Conservation (phyloP, 2,113 vertebrate genomes). For the Indicator indicator region DNA sequence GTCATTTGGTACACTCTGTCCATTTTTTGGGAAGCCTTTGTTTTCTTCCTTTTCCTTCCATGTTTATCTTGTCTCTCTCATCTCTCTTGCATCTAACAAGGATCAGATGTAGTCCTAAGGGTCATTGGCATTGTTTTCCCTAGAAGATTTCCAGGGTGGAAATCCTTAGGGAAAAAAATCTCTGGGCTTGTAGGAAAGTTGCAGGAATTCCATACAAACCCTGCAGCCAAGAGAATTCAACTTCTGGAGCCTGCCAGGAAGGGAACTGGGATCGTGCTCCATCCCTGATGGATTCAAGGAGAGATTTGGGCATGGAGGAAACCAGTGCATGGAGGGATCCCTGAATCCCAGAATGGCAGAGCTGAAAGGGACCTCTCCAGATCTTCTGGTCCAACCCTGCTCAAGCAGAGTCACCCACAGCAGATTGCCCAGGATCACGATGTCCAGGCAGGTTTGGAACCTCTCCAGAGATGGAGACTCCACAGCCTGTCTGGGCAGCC, state of each 20-base stretch:
- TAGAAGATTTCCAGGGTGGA: background rate
- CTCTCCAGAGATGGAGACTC: no score
- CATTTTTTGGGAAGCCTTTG: background rate
- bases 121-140: background rate
- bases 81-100: background rate
- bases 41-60: constrained; percentile 24
- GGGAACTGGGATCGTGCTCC: background rate
- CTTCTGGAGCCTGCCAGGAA: background rate
- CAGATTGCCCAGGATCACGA: no score
- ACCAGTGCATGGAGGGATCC: no score
- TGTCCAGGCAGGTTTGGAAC: no score
- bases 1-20: background rate
- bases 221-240: background rate
- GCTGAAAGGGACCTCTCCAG: no score
- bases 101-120: background rate
- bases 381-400: no score
- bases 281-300: background rate
- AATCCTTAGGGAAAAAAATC: background rate
- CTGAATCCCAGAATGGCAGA: no score
- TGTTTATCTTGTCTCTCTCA: background rate
- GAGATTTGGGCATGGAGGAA: background rate
- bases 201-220: background rate
- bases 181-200: background rate
- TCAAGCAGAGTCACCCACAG: no score
- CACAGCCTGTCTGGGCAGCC: no score